Conservation (phyloP, 2,888 invertebrate species). For the Drosophila affinis region DNA sequence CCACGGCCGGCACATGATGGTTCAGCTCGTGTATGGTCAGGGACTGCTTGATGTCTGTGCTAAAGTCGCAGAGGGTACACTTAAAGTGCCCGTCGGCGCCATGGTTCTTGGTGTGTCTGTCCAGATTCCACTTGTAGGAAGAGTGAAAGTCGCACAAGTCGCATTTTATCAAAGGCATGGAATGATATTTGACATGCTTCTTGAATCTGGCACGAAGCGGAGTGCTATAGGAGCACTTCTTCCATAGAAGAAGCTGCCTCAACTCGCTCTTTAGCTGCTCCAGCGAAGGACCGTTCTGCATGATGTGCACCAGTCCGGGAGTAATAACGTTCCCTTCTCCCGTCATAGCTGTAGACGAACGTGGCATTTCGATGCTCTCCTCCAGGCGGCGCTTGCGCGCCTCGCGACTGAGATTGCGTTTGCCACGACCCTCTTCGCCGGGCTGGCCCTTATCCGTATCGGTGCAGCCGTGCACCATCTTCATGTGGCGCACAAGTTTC, state of each 20-base stretch:
- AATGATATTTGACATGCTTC: constrained; percentile 96
- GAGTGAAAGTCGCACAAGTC: constrained; percentile 96
- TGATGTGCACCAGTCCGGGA: constrained; percentile 9
- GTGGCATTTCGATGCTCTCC: constrained; percentile 62
- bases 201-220: constrained; percentile 94
- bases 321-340: not conserved
- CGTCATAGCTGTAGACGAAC: not conserved
- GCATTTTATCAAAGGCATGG: constrained; percentile 97
- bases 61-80: constrained; percentile 94
- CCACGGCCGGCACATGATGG: constrained; percentile 89
- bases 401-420: constrained; percentile 81
- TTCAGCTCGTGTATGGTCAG: constrained; percentile 95
- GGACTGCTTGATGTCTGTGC: constrained; percentile 95
- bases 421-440: constrained; percentile 79
- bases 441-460: constrained; percentile 51
- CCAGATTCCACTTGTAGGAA: constrained; percentile 96
- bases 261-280: constrained; percentile 80
- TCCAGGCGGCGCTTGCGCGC: constrained; percentile 81
- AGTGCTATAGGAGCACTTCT: constrained; percentile 95
- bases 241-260: constrained; percentile 81
- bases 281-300: constrained; percentile 57
- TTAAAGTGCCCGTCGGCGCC: constrained; percentile 91
- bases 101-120: constrained; percentile 96
- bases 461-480: constrained; percentile 88
- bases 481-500: constrained; percentile 92